These are phyloP conservation scores for Eilema caniola DNA, from an alignment of 2,888 invertebrate species.

Conservation along the genomic window DNA sequence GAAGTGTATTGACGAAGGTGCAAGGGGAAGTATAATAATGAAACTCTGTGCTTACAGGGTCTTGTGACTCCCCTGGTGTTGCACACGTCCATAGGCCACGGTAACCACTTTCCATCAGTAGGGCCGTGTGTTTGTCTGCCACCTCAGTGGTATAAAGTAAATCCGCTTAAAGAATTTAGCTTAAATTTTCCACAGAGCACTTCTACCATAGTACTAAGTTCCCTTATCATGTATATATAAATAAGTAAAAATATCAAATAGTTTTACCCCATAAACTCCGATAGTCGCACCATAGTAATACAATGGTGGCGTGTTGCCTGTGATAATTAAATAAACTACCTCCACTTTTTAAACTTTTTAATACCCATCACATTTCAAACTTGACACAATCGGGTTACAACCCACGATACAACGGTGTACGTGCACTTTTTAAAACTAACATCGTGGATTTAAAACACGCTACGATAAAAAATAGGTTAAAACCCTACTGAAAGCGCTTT, in stretches of 20 bases:
- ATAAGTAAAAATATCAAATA: constrained; percentile 4
- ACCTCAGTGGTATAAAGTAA: too few species aligned
- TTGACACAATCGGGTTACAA: constrained; percentile 39
- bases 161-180: background rate
- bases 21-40: too few species aligned
- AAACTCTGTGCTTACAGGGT: too few species aligned
- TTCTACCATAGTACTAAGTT: background rate
- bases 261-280: background rate
- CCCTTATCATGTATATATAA: background rate
- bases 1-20: too few species aligned
- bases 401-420: background rate
- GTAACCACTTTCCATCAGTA: too few species aligned
- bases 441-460: background rate
- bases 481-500: background rate
- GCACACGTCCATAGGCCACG: too few species aligned
- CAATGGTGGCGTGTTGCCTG: constrained; percentile 2
- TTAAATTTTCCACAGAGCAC: background rate
- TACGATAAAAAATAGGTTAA: background rate
- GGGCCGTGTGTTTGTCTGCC: too few species aligned
- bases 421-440: constrained; percentile 10
- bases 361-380: constrained; percentile 26
- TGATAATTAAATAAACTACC: constrained; percentile 16
- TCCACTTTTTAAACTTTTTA: constrained; percentile 11
- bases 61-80: too few species aligned
- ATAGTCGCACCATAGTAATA: background rate